These are phyloP conservation scores for Hypomecis atomaria DNA, from an alignment of 2,888 invertebrate species.

Conservation along the genomic window DNA sequence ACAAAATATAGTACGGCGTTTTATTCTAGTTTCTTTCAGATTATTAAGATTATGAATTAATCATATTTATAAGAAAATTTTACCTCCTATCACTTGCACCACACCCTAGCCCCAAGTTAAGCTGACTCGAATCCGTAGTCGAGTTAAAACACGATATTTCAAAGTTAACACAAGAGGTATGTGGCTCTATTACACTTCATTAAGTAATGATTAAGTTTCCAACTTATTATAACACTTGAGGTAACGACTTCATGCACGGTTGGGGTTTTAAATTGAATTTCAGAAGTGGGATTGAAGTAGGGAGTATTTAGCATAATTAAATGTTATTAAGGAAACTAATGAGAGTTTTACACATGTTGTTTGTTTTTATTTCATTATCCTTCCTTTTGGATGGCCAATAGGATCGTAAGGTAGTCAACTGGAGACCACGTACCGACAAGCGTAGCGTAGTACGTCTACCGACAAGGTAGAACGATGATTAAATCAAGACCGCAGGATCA, in stretches of 20 bases:
- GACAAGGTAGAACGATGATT: too few relatives aligned
- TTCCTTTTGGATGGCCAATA: too few relatives aligned
- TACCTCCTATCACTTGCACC: conserved; percentile 30
- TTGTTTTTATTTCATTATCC: too few relatives aligned
- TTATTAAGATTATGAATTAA: neutral
- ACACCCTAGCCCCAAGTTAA: conserved; percentile 32
- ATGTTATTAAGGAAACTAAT: too few relatives aligned
- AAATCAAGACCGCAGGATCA: too few relatives aligned
- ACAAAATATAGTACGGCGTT: too few relatives aligned
- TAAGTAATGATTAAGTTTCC: conserved; percentile 52
- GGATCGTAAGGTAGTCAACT: too few relatives aligned
- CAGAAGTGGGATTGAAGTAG: neutral
- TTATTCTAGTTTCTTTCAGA: neutral
- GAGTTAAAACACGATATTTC: conserved; percentile 56
- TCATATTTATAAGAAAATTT: conserved; percentile 5
- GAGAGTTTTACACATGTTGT: too few relatives aligned
- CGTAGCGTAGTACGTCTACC: too few relatives aligned
- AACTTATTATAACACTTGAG: conserved; percentile 28
- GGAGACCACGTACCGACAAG: too few relatives aligned
- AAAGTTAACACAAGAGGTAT: conserved; percentile 46
- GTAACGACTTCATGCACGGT: conserved; percentile 3
- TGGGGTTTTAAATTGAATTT: conserved; percentile 4
- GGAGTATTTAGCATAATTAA: too few relatives aligned
- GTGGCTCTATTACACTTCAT: conserved; percentile 56
- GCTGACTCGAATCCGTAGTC: conserved; percentile 49